Percentiles rank a stretch among this genome's conserved stretches.
Conservation (phyloP, 64 coral and sea anemone species). For the Actinia equina region DNA sequence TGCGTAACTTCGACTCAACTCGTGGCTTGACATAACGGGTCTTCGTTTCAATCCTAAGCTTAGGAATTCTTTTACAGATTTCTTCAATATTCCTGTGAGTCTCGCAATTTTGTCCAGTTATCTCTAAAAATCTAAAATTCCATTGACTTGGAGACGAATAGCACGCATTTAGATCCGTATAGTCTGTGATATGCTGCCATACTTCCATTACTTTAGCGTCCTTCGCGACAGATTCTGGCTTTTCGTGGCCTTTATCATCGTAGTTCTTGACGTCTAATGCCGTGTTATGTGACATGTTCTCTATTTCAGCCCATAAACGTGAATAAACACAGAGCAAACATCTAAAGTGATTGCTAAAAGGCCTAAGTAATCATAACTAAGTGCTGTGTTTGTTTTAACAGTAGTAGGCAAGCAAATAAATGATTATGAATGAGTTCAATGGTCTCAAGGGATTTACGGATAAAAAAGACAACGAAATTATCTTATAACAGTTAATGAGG, state of each 20-base stretch:
- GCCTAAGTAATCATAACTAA: conserved; percentile 5
- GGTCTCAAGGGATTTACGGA: background rate
- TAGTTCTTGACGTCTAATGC: background rate
- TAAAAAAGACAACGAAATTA: background rate
- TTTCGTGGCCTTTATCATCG: background rate
- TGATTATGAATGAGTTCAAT: background rate
- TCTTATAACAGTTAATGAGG: background rate
- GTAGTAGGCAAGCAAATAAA: background rate
- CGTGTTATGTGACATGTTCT: conserved; percentile 3
- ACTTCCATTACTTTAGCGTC: conserved; percentile 11
- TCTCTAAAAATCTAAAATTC: conserved; percentile 52
- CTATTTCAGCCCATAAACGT: conserved; percentile 6
- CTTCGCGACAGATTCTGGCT: background rate
- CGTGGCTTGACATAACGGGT: background rate
- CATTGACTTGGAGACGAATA: conserved; percentile 12
- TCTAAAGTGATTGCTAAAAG: background rate
- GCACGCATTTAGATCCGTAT: background rate
- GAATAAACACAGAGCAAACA: background rate
- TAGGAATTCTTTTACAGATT: conserved; percentile 46
- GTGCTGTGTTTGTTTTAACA: background rate
- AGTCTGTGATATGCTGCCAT: conserved; percentile 14
- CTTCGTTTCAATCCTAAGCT: conserved; percentile 34
- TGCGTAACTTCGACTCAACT: background rate
- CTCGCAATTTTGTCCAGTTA: conserved; percentile 11
- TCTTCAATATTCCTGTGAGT: conserved; percentile 5